Percentiles rank a stretch among this genome's conserved stretches.
These are phyloP conservation scores for Apis laboriosa DNA, from an alignment of 1,140 invertebrate species.

Conservation along the genomic window DNA sequence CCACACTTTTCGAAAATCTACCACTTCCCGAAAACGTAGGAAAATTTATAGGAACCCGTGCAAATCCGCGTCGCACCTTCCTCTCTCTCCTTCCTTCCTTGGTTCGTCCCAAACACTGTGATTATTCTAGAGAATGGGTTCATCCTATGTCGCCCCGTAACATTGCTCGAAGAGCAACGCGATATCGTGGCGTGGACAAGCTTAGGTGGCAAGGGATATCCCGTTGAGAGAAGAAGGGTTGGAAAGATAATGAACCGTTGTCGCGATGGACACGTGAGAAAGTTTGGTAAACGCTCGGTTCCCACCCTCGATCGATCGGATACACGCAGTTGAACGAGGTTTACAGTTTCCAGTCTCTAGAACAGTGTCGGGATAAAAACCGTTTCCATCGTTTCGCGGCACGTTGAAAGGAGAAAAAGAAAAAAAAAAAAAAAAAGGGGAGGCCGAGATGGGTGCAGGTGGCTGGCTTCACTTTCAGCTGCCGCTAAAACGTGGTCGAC, in stretches of 20 bases:
- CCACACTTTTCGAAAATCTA: not conserved
- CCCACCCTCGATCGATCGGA: too few species aligned
- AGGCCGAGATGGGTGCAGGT: not conserved
- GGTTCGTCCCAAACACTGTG: not conserved
- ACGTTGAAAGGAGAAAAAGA: not conserved
- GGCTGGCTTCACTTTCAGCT: conserved; percentile 11
- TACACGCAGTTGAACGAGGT: too few species aligned
- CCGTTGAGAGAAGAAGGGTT: too few species aligned
- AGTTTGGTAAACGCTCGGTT: too few species aligned
- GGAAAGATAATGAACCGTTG: too few species aligned
- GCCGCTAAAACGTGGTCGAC: conserved; percentile 30
- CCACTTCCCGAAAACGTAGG: not conserved
- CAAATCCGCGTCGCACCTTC: not conserved
- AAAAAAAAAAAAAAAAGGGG: not conserved
- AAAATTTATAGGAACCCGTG: not conserved
- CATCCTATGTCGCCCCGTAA: too few species aligned
- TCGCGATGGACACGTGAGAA: too few species aligned
- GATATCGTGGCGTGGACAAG: not conserved
- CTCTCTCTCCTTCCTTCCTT: not conserved
- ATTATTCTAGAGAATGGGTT: not conserved
- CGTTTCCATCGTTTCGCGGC: not conserved
- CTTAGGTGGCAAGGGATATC: too few species aligned
- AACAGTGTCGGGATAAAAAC: not conserved
- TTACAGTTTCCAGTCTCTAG: not conserved
- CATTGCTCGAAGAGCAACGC: not conserved